Evolutionary conservation across 2,888 invertebrate genomes (phyloP).

Genomic region (Hirtodrosophila alboralis): DNA sequence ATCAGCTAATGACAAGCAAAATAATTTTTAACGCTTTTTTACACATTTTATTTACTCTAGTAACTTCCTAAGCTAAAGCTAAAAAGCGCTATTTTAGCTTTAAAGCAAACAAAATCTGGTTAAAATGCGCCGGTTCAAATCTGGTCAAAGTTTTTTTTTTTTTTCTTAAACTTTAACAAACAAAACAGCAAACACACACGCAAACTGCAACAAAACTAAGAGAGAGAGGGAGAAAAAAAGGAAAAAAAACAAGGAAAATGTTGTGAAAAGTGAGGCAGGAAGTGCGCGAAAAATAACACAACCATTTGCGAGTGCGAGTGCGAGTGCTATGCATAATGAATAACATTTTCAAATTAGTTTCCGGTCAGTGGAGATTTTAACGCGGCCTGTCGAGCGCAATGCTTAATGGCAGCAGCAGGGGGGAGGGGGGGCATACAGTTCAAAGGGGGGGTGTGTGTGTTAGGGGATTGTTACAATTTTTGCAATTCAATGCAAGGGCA

Average conservation of each 20-base stretch:
- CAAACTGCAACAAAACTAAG: constrained; percentile 39
- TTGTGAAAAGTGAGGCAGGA: constrained; percentile 48
- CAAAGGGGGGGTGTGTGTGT: background rate
- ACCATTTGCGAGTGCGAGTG: too few species aligned
- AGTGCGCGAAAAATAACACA: constrained; percentile 55
- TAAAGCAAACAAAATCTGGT: constrained; percentile 66
- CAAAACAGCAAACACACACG: constrained; percentile 13
- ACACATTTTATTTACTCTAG: constrained; percentile 4
- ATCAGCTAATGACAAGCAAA: constrained; percentile 15
- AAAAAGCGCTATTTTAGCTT: constrained; percentile 61
- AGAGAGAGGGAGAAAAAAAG: constrained; percentile 12
- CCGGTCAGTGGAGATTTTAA: constrained; percentile 77
- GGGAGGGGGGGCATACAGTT: background rate
- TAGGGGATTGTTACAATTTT: constrained; percentile 33
- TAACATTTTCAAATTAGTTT: constrained; percentile 79
- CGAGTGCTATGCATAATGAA: constrained; percentile 72
- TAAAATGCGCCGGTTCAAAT: constrained; percentile 61
- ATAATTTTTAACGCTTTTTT: background rate
- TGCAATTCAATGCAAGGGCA: constrained; percentile 45
- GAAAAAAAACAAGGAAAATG: constrained; percentile 17
- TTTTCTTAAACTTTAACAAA: constrained; percentile 52
- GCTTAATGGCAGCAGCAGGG: constrained; percentile 4
- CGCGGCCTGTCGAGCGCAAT: constrained; percentile 65
- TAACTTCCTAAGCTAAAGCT: constrained; percentile 36
- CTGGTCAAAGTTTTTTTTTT: constrained; percentile 48